These are phyloP conservation scores for Halcyon badia DNA, from an alignment of 2,797 vertebrate genomes.

Conservation along the genomic window DNA sequence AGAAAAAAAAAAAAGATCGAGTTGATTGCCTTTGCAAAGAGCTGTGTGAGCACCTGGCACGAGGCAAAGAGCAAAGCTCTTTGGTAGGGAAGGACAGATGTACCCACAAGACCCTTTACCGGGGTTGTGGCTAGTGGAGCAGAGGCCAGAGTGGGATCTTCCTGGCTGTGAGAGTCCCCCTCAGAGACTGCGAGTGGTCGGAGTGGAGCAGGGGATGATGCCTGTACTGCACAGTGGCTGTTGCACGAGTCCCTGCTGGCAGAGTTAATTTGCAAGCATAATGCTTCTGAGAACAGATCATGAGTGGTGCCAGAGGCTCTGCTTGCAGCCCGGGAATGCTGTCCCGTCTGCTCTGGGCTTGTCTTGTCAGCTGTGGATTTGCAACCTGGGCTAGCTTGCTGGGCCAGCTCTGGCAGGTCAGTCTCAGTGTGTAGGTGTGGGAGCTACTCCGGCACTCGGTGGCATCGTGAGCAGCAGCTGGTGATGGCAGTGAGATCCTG, in stretches of 20 bases:
- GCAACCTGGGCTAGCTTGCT: constrained; percentile 41
- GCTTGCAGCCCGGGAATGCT: background rate
- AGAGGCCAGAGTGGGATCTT: background rate
- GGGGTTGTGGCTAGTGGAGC: background rate
- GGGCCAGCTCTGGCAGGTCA: constrained; percentile 19
- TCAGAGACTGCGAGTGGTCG: background rate
- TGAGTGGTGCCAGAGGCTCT: constrained; percentile 28
- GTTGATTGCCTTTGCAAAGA: background rate
- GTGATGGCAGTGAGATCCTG: background rate
- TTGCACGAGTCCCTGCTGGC: background rate
- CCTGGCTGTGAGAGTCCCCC: background rate
- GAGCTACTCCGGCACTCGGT: background rate
- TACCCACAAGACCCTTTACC: background rate
- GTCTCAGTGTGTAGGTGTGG: constrained; percentile 26
- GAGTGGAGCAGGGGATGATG: background rate
- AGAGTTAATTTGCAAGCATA: constrained; percentile 20
- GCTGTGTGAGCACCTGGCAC: background rate
- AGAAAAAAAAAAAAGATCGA: too few species aligned
- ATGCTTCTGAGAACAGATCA: background rate
- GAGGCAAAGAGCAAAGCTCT: background rate
- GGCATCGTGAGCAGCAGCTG: background rate
- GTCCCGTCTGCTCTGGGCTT: constrained; percentile 15
- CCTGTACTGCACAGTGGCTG: background rate
- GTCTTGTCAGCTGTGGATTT: constrained; percentile 48
- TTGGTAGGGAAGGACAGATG: background rate